These are phyloP conservation scores for Cryptosula pallasiana DNA, from an alignment of 2,888 invertebrate genomes.

Conservation along the genomic window DNA sequence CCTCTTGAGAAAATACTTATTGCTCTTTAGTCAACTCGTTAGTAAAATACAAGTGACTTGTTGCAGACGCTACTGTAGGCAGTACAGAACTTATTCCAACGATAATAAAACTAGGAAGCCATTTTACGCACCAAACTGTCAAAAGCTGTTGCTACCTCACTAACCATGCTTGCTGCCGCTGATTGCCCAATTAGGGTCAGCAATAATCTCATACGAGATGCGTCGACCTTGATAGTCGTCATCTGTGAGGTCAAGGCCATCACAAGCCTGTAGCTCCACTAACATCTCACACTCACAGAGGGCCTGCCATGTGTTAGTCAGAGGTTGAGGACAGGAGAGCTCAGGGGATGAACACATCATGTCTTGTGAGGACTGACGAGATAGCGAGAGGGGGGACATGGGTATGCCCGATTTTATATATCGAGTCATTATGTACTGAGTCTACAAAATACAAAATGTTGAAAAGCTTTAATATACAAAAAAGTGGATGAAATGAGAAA, in stretches of 20 bases:
- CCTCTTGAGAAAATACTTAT: no score
- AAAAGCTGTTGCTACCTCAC: no score
- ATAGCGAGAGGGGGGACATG: constrained; percentile 19
- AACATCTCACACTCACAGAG: constrained; percentile 20
- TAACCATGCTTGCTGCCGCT: constrained; percentile 21
- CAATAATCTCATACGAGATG: not conserved
- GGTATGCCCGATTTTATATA: constrained; percentile 21
- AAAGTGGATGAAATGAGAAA: no score
- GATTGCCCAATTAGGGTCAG: constrained; percentile 21
- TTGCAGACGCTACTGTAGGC: no score
- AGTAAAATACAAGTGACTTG: no score
- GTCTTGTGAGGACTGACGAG: not conserved
- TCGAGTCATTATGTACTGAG: constrained; percentile 19
- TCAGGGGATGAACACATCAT: not conserved
- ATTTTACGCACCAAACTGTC: no score
- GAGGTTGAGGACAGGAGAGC: not conserved
- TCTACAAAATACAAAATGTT: not conserved
- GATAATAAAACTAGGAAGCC: no score
- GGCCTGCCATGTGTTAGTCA: constrained; percentile 9
- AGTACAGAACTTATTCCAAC: no score
- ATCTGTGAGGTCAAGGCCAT: not conserved
- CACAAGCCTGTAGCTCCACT: constrained; percentile 10
- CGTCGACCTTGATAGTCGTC: not conserved
- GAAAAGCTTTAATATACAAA: no score
- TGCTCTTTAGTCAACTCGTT: no score